Evolutionary conservation across 2,888 invertebrate genomes (phyloP), one percentile per base, ranked within the genome.

Genomic region (Drosophila meridionalis): DNA sequence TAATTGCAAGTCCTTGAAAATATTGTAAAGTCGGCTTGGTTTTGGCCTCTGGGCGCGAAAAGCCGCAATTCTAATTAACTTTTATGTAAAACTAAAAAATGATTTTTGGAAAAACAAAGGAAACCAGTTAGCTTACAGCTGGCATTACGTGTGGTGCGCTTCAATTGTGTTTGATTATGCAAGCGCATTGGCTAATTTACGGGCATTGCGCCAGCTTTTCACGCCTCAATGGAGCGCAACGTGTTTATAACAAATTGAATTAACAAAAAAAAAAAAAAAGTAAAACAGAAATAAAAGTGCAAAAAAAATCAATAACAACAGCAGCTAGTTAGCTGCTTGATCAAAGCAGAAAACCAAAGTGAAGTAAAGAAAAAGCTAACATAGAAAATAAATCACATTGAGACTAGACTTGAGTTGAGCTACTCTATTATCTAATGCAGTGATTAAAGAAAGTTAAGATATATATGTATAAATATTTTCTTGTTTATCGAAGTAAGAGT

Each of bases 211-310:
- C 67, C 73, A 89, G 65, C 74, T 72, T 63, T 89, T 85, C 64
- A 89, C 77, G 87, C 79, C 69, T 87, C 85, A 89, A 85, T 87
- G 82, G 70, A 85, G 85, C 85, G 90, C 56, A 82, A 52, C 90
- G 70, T 50, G 69, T 72, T 82, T 59, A 48, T 67, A 71, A 66
- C 56, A 69, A 78, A 74, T 70, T 48, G 45, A 61, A 45, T 12
- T 9, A 14, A 38, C 55, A 57, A 28, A 20, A 63, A 47, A n/a
- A 45, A 47, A 55, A 57, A 63, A 0, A 67, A 26, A 43, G n/a
- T n/a, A 47, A 28, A 57, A 45, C 56, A 43, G 40, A 36, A 57
- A 60, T 55, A 48, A 32, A 62, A 52, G 28, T 47, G 47, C 38
- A 34, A 30, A 40, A 36, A 52, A 58, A 58, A 58, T 43, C 64